phyloP scores from a whole-genome alignment of 2,113 vertebrate species.

The Recurvirostra avosetta region DNA sequence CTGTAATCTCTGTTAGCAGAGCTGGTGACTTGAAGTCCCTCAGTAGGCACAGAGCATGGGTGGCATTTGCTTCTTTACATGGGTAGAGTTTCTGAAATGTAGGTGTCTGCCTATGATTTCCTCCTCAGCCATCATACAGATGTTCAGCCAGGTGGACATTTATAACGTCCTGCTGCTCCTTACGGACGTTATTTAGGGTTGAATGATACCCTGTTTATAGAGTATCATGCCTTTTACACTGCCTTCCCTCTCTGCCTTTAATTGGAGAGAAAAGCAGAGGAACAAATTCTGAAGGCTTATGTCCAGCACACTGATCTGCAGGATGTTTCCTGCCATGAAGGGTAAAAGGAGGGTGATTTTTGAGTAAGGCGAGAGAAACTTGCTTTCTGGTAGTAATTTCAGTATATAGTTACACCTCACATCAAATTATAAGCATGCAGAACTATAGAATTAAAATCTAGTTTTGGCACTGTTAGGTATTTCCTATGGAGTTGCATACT shows the following conservation, averaged over 20 bases:
- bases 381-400: not conserved
- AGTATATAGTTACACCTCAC: not conserved
- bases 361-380: not conserved
- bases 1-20: not conserved
- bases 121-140: accelerated
- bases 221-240: not conserved
- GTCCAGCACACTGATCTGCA: not conserved
- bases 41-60: accelerated
- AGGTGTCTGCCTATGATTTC: not conserved
- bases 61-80: not conserved
- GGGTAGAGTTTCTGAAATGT: not conserved
- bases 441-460: not conserved
- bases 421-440: not conserved
- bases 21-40: not conserved
- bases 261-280: not conserved
- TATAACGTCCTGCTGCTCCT: not conserved
- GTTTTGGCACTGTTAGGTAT: not conserved
- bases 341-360: not conserved
- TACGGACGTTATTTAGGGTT: not conserved
- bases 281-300: not conserved
- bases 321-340: not conserved
- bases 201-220: not conserved
- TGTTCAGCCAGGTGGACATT: not conserved
- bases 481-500: not conserved
- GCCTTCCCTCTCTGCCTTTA: not conserved